phyloP scores from a whole-genome alignment of 2,888 invertebrate genomes.

The Carpatolechia fugitivella region DNA sequence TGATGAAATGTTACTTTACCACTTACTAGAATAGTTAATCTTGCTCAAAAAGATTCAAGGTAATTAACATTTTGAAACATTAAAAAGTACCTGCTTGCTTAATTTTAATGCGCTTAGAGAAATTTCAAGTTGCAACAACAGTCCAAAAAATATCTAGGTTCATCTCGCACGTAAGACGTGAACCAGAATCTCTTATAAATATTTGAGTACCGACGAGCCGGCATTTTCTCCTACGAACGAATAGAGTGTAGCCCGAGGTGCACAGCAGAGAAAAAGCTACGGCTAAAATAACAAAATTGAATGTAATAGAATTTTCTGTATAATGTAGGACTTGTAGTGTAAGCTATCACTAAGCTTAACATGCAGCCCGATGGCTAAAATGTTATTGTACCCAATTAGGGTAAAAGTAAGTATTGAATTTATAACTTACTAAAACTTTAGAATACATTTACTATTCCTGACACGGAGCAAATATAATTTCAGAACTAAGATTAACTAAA shows the following conservation, averaged over 20 bases:
- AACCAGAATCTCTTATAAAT: constrained; percentile 62
- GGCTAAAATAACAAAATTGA: constrained; percentile 43
- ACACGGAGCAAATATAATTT: not conserved
- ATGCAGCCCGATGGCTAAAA: too few species aligned
- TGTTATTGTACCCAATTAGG: too few species aligned
- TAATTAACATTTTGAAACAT: too few species aligned
- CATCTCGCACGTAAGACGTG: constrained; percentile 44
- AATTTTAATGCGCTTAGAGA: too few species aligned
- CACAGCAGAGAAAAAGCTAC: constrained; percentile 36
- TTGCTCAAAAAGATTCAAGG: too few species aligned
- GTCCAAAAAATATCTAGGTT: constrained; percentile 40
- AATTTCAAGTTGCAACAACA: not conserved
- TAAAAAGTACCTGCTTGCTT: too few species aligned
- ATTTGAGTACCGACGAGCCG: constrained; percentile 53
- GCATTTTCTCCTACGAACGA: constrained; percentile 50
- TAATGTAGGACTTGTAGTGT: constrained; percentile 6
- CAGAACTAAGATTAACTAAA: not conserved
- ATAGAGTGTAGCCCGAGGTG: constrained; percentile 29
- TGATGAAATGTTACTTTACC: too few species aligned
- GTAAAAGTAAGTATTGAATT: too few species aligned
- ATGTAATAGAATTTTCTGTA: constrained; percentile 57
- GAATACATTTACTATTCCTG: not conserved
- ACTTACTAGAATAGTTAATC: too few species aligned
- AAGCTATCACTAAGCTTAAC: too few species aligned
- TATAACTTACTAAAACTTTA: too few species aligned